phyloP scores from a whole-genome alignment of 2,113 vertebrate species.

The Anoura caudifer region DNA sequence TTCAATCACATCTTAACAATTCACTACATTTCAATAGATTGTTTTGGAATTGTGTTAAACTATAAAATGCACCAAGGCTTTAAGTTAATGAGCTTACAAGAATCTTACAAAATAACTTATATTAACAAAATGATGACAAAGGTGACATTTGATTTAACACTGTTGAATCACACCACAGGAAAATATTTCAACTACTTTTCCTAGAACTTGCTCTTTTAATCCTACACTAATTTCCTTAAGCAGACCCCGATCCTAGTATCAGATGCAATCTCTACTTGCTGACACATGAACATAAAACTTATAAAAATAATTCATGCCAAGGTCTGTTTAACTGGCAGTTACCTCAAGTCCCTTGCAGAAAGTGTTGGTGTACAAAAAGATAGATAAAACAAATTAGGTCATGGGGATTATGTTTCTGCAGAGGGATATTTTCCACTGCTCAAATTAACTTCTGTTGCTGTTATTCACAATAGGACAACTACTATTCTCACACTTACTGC shows the following conservation, averaged over 20 bases:
- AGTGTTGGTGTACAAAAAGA: background rate
- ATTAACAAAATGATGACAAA: background rate
- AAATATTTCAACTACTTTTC: background rate
- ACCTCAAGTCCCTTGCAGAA: conserved; percentile 7
- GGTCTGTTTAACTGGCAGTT: background rate
- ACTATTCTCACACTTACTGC: background rate
- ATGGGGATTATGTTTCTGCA: background rate
- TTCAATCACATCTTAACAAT: background rate
- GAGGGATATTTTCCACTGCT: background rate
- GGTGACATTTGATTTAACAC: background rate
- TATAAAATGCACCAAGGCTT: background rate
- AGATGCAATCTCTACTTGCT: background rate
- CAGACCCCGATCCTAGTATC: background rate
- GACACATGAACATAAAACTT: background rate
- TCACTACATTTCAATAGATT: background rate
- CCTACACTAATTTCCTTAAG: conserved; percentile 8
- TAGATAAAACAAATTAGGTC: conserved; percentile 22
- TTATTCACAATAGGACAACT: background rate
- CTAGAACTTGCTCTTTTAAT: background rate
- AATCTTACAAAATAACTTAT: background rate
- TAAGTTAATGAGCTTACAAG: background rate
- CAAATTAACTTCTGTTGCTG: background rate
- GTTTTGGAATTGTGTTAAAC: background rate
- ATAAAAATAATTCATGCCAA: background rate
- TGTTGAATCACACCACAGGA: background rate